Percentiles rank a stretch among this genome's conserved stretches.
These are phyloP conservation scores for Margarornis squamiger DNA, from an alignment of 2,797 vertebrate species.

Conservation along the genomic window DNA sequence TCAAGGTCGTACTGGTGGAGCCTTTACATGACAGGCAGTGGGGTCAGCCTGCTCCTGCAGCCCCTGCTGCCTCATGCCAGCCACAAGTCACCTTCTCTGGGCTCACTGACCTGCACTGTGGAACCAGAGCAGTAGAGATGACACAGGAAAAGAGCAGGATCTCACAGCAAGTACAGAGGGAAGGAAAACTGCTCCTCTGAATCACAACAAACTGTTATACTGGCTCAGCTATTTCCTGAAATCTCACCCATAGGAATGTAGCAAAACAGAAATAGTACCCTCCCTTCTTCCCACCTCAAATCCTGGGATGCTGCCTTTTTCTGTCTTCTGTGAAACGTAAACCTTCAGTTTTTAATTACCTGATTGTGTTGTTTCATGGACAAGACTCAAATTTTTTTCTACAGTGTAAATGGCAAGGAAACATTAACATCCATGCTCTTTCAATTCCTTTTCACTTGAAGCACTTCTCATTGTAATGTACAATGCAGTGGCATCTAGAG, in stretches of 20 bases:
- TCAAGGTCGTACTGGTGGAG: not conserved
- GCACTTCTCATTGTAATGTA: not conserved
- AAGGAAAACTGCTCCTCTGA: not conserved
- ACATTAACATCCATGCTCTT: not conserved
- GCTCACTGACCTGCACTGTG: not conserved
- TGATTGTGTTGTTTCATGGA: not conserved
- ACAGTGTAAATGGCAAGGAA: not conserved
- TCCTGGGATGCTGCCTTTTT: not conserved
- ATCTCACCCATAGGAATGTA: not conserved
- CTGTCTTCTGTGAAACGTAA: not conserved
- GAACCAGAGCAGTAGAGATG: not conserved
- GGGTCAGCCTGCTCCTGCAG: not conserved
- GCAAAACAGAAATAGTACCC: not conserved
- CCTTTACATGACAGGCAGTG: not conserved
- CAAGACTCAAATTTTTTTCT: not conserved
- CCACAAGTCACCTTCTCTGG: rapidly evolving
- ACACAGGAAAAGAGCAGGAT: not conserved
- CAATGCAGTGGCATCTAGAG: rapidly evolving
- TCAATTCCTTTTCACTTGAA: not conserved
- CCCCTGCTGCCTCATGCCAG: not conserved
- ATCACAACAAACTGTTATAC: not conserved
- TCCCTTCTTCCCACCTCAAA: not conserved
- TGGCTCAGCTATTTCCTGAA: not conserved
- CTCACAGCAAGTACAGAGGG: not conserved
- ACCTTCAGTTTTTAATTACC: not conserved